Base-by-base conservation (phyloP, 2,113 vertebrate species). In the Cinclus mexicanus region DNA sequence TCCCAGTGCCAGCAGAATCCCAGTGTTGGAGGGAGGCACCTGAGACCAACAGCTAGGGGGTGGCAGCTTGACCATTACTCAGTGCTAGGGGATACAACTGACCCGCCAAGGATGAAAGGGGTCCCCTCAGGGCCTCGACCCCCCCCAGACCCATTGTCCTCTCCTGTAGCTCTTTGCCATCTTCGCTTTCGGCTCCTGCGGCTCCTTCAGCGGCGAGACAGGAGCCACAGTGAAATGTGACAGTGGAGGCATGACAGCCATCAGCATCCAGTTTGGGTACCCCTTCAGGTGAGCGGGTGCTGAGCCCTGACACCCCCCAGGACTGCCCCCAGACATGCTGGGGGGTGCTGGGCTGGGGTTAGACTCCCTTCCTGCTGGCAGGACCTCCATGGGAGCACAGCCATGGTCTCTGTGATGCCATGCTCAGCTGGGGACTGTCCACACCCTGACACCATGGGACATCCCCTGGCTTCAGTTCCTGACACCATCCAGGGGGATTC, bases 101-200 rank as follows among this genome's bases (percentile, higher is more conserved):
- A 2, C 6, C 5, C 44, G 37, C 37, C 42, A 22, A 21, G 59
- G 37, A 31, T 33, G 33, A 37, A 50, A 18, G 22, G 72, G 16
- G 68, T 63, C 18, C 28, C 75, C 80, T 57, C 81, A 84, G 20
- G 10, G 57, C 33, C 18, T 65, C 17, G 23, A 10, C 17, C 4
- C 22, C 14, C 14, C 15, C 46, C 57, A 23, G 31, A 88, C 79
- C 37, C 23, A 0, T 47, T 49, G 22, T 80, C 52, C 91, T 92
- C 72, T 84, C 77, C 81, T 10, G 50, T 83, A 99, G 99, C 97
- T 99, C 47, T 99, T 99, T 78, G 97, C 99, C 94, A 98, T 99
- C 97, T 99, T 99, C 84, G 99, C 99, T 86, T 99, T 99, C 91
- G 99, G 99, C 55, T 98, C 98, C 37, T 98, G 98, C 37, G 98